Base-by-base conservation (phyloP, 2,113 vertebrate genomes). In the Vicugna pacos region DNA sequence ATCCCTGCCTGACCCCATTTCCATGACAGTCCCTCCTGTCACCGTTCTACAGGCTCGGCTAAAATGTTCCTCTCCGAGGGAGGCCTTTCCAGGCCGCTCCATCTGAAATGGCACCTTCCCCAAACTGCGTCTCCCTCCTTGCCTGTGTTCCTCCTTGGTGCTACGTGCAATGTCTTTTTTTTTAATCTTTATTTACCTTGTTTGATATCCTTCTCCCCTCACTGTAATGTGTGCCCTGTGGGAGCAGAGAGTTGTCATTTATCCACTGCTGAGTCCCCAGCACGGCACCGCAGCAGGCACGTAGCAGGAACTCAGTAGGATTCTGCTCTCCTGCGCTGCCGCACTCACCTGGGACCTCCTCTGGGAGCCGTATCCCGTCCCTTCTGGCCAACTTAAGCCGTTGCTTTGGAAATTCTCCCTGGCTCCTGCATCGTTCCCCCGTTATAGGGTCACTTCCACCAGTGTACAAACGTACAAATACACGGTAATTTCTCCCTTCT, bases 231-330 rank as follows among this genome's bases (percentile, higher is more conserved):
- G 56, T 56, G 26, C 84, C 20, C 84, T 12, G 0, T 5, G 17
- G 10, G 67, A 15, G 26, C 52, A 56, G 16, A 26, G 16, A 4
- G 26, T 30, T 24, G 42, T 60, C 77, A 6, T 7, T 42, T 30
- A 20, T 35, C 38, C n/a, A 20, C n/a, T 7, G n/a, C 50, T 15
- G 65, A 15, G 24, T 46, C 38, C 69, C 38, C 52, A 42, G 35
- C 9, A 6, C 52, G 9, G 26, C 30, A 5, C 4, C 26, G 2
- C 52, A 42, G 17, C 16, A 20, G 7, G 67, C 24, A 1, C 5
- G 0, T 10, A 19, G 35, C 9, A 16, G 35, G 67, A 15, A 8
- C 67, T 56, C 52, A 30, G 10, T 30, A 58, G 22, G 17, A 46
- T 14, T 42, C 85, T 58, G 35, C 2, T 8, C 17, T 60, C 28